Evolutionary conservation across 2,113 vertebrate species (phyloP), one percentile per base, ranked within the genome.

Genomic region (Pomatorhinus ruficollis): DNA sequence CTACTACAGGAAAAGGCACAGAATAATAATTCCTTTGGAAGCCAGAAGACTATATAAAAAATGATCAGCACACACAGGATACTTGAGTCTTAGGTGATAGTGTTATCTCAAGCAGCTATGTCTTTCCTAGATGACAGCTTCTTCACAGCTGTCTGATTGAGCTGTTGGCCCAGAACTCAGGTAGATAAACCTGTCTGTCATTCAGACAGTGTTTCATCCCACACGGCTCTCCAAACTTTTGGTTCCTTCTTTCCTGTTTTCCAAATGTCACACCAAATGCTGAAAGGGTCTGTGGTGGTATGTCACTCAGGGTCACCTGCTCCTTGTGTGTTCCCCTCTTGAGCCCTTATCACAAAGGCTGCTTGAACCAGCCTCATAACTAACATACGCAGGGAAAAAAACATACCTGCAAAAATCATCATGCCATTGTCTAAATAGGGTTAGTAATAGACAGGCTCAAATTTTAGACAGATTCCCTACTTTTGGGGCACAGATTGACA

Each of bases 221-320:
- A 31, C 16, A 18, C 9, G 22, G 24, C 39, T 87, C 30, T 69
- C 49, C 66, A 85, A 7, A 82, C 5, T 57, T 69, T 71, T 44
- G 27, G 22, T 17, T 76, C 21, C 42, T 85, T 69, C 40, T 53
- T 52, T 89, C 9, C 35, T 72, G 13, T 33, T 17, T 39, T 60
- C 44, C 54, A 89, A 15, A 45, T 6, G 13, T 56, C 33, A 56
- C 20, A 44, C 14, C 14, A 71, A 14, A 4, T 49, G 60, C 53
- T 57, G 57, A 57, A 82, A 61, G 6, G 40, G 14, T 45, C 45
- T 65, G 24, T 1, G 1, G 22, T 23, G 5, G 8, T 53, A 33
- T 24, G 20, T 39, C 15, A 44, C 6, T 2, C 21, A 8, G 24
- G 33, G 16, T 18, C 21, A 6, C n/a, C 7, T 5, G 0, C 27